A percentile compares a stretch with the other conserved stretches of the same genome.
These are phyloP conservation scores for Acanthosepion pharaonis DNA, from an alignment of 2,888 invertebrate genomes.

Conservation along the genomic window DNA sequence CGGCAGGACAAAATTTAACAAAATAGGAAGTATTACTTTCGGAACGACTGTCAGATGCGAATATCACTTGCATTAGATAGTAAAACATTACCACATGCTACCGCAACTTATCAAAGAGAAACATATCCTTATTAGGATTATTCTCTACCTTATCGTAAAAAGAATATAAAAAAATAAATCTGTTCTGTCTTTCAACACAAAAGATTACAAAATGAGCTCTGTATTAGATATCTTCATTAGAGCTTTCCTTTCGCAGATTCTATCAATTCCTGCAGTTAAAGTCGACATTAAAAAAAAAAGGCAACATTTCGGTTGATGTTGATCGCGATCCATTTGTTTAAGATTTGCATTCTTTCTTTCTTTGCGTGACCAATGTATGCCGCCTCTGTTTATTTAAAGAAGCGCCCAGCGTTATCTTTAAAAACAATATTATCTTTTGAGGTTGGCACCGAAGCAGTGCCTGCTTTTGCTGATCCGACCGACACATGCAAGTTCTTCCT, in stretches of 20 bases:
- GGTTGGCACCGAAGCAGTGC: not conserved
- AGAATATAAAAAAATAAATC: not conserved
- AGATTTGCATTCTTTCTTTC: not conserved
- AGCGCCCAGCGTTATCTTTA: not conserved
- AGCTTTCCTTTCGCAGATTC: not conserved
- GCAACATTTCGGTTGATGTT: not conserved
- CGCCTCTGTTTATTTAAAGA: not conserved
- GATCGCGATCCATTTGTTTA: not conserved
- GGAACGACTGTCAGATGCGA: too few relatives aligned
- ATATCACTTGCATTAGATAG: too few relatives aligned
- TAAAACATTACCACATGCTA: too few relatives aligned
- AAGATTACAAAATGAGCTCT: not conserved
- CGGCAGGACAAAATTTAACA: too few relatives aligned
- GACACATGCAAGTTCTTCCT: not conserved
- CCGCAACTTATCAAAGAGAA: too few relatives aligned
- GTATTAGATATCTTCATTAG: not conserved
- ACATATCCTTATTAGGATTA: too few relatives aligned
- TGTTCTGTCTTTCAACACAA: not conserved
- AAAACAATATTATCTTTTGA: not conserved
- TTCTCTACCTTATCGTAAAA: not conserved
- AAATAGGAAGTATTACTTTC: too few relatives aligned
- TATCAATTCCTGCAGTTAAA: not conserved
- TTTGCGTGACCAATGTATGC: not conserved
- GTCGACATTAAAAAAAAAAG: not conserved
- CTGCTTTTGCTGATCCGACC: not conserved